Base-by-base conservation (phyloP, 1,140 invertebrate genomes). In the Zophobas atratus region DNA sequence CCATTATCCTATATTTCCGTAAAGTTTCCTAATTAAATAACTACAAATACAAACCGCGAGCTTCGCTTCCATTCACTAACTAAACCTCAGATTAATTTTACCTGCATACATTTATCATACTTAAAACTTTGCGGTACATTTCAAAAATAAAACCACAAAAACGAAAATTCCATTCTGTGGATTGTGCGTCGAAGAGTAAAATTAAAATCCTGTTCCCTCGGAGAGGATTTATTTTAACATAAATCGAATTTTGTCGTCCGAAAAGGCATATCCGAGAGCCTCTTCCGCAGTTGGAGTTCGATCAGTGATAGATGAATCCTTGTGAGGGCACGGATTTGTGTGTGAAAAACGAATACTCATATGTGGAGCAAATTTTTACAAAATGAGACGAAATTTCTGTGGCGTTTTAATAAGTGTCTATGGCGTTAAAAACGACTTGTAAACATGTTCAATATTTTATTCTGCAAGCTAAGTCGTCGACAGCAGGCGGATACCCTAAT, bases 401-500 rank as follows among this genome's bases (percentile, higher is more conserved):
- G 20, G 49, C 4, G 6, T 51, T 51, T 20, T 51, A 51, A 51
- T 51, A 51, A 51, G n/a, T 20, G 49, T 2, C 49, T 4, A 8
- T 46, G 6, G n/a, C 20, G 49, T 51, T 51, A 51, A 51, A 51
- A 51, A 51, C n/a, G 49, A 20, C 49, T 51, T 51, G 49, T 51
- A 51, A 51, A 51, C 49, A 51, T 51, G 49, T 51, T 51, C 49
- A 51, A 20, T 51, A 60, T 60, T 60, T 60, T n/a, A n/a, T 60
- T 60, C 33, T 39, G 38, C 38, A 51, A 51, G 49, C 49, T 51
- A 0, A 35, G 36, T 67, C 60, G 60, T 67, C 60, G 38, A 41
- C 8, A 63, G 60, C 60, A 67, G 60, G 60, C 60, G 60, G 60
- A 67, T 67, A 67, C 60, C 60, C 60, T 67, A 67, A 67, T 67